Percentiles rank a stretch among this genome's conserved stretches.
These are phyloP conservation scores for Molorchus minor DNA, from an alignment of 2,888 invertebrate species.

Conservation along the genomic window DNA sequence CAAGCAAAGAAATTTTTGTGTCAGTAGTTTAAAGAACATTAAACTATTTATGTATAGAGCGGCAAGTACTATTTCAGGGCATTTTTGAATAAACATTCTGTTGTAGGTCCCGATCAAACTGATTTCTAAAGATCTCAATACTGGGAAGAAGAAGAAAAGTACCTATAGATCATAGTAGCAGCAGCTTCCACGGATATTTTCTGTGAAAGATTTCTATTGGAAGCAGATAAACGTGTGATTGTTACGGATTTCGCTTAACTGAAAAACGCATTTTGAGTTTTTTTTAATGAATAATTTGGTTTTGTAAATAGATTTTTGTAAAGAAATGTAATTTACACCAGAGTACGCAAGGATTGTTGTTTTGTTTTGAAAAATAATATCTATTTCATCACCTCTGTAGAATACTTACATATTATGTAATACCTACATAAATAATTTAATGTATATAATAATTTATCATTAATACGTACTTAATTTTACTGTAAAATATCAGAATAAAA, in stretches of 20 bases:
- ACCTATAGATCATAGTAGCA: constrained; percentile 18
- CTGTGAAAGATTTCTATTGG: constrained; percentile 26
- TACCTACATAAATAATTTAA: constrained; percentile 10
- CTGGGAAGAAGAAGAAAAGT: constrained; percentile 23
- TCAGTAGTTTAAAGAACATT: not conserved
- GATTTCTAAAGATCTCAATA: constrained; percentile 63
- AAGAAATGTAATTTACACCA: constrained; percentile 15
- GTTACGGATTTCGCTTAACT: constrained; percentile 34
- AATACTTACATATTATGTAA: constrained; percentile 3
- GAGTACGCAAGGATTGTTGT: constrained; percentile 22
- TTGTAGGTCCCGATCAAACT: constrained; percentile 70
- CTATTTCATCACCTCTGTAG: constrained; percentile 13
- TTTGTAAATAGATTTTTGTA: constrained; percentile 14
- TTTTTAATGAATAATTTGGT: constrained; percentile 5
- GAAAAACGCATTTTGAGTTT: constrained; percentile 36
- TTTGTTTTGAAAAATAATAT: constrained; percentile 18
- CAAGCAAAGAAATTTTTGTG: not conserved
- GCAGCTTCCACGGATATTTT: constrained; percentile 23
- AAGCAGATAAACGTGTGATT: constrained; percentile 38
- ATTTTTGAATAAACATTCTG: constrained; percentile 36
- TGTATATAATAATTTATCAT: constrained; percentile 26
- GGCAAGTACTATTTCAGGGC: not conserved
- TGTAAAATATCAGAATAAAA: constrained; percentile 25
- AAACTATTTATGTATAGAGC: constrained; percentile 7
- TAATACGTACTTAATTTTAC: constrained; percentile 21